Percentiles rank a stretch among this genome's conserved stretches.
Conservation (phyloP, 2,797 vertebrate genomes). For the Heliangelus exortis region DNA sequence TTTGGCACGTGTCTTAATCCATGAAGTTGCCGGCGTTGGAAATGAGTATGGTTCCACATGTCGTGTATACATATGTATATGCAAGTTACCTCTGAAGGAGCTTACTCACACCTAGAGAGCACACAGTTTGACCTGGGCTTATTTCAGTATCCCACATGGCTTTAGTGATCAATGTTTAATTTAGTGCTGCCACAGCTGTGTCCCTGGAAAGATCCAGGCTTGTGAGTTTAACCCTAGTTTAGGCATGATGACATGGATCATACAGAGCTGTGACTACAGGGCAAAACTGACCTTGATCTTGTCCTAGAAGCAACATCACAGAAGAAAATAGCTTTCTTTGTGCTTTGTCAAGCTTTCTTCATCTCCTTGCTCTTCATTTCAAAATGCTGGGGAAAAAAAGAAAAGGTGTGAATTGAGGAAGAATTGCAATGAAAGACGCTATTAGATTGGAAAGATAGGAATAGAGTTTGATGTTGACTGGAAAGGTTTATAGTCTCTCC, state of each 20-base stretch:
- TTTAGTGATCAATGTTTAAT: neutral
- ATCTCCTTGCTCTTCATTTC: neutral
- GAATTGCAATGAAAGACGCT: neutral
- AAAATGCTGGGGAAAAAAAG: neutral
- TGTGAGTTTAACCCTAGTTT: neutral
- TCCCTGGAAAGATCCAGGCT: neutral
- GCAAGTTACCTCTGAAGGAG: neutral
- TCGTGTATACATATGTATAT: neutral
- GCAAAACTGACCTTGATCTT: neutral
- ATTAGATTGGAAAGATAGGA: neutral
- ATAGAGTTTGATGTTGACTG: neutral
- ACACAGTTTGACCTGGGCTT: neutral
- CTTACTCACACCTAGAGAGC: neutral
- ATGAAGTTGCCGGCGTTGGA: too few relatives aligned
- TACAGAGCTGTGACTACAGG: neutral
- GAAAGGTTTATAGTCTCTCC: neutral
- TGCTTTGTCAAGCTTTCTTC: neutral
- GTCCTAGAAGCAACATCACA: neutral
- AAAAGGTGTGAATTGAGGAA: neutral
- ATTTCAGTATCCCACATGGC: neutral
- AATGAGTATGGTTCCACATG: too few relatives aligned
- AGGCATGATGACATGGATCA: neutral
- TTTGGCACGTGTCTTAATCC: neutral
- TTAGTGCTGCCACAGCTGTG: neutral
- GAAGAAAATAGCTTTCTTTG: neutral